Conservation (phyloP, 2,888 invertebrate species). For the Eudemis profundana region DNA sequence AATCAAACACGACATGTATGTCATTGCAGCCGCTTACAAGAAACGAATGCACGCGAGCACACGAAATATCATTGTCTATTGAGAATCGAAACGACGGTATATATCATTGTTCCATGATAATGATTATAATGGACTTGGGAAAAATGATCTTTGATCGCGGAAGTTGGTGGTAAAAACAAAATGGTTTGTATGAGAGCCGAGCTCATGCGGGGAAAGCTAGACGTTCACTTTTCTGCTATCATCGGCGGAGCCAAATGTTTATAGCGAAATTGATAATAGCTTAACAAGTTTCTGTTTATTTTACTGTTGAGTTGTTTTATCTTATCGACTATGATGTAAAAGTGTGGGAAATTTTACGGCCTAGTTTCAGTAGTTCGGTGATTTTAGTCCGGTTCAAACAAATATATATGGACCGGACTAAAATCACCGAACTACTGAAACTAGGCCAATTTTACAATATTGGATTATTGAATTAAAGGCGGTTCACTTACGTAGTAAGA, state of each 20-base stretch:
- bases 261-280: slow-evolving; percentile 12
- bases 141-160: slow-evolving; percentile 42
- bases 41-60: slow-evolving; percentile 27
- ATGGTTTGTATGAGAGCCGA: slow-evolving; percentile 22
- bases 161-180: slow-evolving; percentile 32
- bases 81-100: slow-evolving; percentile 22
- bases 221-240: slow-evolving; percentile 35
- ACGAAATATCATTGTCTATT: slow-evolving; percentile 41
- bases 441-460: too few species aligned
- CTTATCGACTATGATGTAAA: not conserved
- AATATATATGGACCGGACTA: too few species aligned
- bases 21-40: not conserved
- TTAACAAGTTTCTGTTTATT: not conserved
- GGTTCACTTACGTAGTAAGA: too few species aligned
- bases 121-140: slow-evolving; percentile 37
- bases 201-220: slow-evolving; percentile 43
- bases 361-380: too few species aligned
- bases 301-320: not conserved
- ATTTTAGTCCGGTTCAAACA: too few species aligned
- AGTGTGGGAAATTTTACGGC: too few species aligned
- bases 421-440: too few species aligned
- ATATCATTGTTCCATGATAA: slow-evolving; percentile 39
- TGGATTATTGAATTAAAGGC: too few species aligned
- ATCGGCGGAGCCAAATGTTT: slow-evolving; percentile 18
- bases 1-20: slow-evolving; percentile 4